These are phyloP conservation scores for Rhea pennata DNA, from an alignment of 2,113 vertebrate genomes.

Conservation along the genomic window DNA sequence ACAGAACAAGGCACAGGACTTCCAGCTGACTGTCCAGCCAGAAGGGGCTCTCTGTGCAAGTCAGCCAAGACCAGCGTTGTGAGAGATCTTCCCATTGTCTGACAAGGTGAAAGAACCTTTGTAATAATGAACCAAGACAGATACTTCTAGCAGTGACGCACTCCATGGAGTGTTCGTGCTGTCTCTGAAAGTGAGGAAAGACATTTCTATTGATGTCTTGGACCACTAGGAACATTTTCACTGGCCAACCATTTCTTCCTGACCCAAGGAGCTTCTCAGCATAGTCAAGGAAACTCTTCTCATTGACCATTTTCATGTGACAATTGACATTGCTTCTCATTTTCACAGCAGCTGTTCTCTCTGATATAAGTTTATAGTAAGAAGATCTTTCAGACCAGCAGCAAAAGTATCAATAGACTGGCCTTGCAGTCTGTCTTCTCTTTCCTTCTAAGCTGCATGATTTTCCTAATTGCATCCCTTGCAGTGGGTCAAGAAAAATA, in stretches of 20 bases:
- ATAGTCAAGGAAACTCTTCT: not conserved
- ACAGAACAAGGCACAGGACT: not conserved
- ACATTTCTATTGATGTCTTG: not conserved
- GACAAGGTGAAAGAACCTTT: not conserved
- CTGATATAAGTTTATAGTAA: not conserved
- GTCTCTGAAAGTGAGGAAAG: not conserved
- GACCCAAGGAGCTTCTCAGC: not conserved
- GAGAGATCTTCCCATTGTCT: not conserved
- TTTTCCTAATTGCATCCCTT: not conserved
- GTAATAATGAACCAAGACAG: not conserved
- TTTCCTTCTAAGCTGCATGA: not conserved
- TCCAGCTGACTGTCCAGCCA: not conserved
- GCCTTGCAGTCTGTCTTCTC: not conserved
- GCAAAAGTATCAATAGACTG: not conserved
- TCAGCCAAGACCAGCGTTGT: not conserved
- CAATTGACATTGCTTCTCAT: not conserved
- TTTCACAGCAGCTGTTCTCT: not conserved
- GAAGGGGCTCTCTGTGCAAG: not conserved
- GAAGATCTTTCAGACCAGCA: not conserved
- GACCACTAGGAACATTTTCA: not conserved
- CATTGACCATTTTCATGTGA: not conserved
- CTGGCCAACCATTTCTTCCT: not conserved
- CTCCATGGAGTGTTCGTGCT: not conserved
- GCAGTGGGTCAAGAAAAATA: not conserved
- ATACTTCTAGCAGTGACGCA: not conserved